Conservation (phyloP, 1,140 invertebrate species). For the Oreohelix idahoensis region DNA sequence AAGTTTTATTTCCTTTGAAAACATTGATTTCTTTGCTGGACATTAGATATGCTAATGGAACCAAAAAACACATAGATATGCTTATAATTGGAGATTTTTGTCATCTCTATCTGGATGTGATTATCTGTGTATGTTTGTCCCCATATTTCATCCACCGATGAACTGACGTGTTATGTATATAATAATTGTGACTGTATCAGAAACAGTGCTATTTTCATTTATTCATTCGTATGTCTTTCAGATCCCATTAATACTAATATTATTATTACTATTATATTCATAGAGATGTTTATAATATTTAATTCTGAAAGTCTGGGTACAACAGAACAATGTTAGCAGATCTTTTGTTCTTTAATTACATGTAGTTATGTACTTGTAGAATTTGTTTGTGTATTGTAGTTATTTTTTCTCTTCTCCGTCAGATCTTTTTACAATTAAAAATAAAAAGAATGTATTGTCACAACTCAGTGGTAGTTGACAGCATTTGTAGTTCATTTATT, state of each 20-base stretch:
- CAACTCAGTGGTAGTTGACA: background rate
- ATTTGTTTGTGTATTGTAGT: background rate
- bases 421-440: background rate
- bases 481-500: no score
- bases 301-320: background rate
- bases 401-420: background rate
- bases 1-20: no score
- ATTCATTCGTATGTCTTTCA: background rate
- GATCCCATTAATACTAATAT: background rate
- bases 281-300: background rate
- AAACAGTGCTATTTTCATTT: background rate
- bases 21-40: no score
- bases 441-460: slow-evolving; percentile 7
- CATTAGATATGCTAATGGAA: no score
- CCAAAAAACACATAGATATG: no score
- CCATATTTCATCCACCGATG: no score
- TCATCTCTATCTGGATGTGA: no score
- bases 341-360: background rate
- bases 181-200: no score
- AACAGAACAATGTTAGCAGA: background rate
- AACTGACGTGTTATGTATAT: no score
- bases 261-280: background rate
- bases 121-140: no score
- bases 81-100: no score
- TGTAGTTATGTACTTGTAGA: background rate